Evolutionary conservation across 23 tunicate genomes (phyloP), one percentile per base, ranked within the genome.

Genomic region (Styela plicata): DNA sequence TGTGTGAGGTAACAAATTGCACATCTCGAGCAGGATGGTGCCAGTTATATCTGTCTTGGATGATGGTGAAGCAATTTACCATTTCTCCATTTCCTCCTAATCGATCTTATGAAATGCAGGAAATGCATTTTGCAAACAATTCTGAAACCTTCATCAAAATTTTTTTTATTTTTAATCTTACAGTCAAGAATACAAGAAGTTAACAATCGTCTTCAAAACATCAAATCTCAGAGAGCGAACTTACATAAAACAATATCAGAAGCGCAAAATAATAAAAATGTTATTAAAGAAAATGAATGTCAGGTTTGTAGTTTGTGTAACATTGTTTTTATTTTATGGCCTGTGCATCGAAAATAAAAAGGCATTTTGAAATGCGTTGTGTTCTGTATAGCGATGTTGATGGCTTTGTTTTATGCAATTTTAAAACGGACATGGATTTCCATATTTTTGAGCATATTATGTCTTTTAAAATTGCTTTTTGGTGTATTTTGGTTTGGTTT

Each of bases 211-310:
- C 28, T 44, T 2, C 27, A 76, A 76, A 53, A 76, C 29, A 76
- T 31, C 1, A 73, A 73, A 73, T 30, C 36, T 23, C 78, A 73
- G 26, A 73, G 27, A 34, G 19, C 25, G 26, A 32, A n/a, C 19
- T 23, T 32, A 22, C 26, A 30, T 1, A 73, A 73, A 32, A 33
- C 26, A 33, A 27, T 73, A 1, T n/a, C 26, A 30, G 78, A 73
- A 17, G 78, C 78, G 17, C 36, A 32, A 34, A 23, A 24, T 24
- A 73, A 30, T 73, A 73, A 73, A 73, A 73, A 32, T 31, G 44
- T 34, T 19, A 30, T 73, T 24, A 33, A 73, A 27, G 78, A 73
- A 34, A 73, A 73, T 34, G 78, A 73, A n/a, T 73, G 52, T 73
- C 78, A 2, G 44, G 78, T 73, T n/a, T n/a, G 78, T 44, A 44